Conservation (phyloP, 1,140 invertebrate species). For the Cydia pomonella region DNA sequence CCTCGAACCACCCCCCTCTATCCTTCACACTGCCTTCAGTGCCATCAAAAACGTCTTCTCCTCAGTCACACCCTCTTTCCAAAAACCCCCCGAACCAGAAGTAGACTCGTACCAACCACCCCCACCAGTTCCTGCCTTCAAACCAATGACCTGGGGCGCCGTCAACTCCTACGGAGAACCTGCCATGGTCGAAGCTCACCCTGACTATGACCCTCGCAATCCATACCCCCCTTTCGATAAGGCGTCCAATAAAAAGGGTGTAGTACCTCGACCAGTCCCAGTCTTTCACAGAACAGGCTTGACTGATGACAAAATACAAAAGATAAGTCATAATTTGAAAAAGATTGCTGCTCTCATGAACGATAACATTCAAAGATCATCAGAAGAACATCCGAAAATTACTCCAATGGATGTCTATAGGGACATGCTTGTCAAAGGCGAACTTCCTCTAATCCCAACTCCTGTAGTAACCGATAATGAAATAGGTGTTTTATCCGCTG, state of each 20-base stretch:
- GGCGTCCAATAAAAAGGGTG: slow-evolving; percentile 56
- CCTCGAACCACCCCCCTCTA: slow-evolving; percentile 66
- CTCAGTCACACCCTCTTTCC: slow-evolving; percentile 43
- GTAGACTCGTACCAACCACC: slow-evolving; percentile 45
- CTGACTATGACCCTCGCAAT: slow-evolving; percentile 61
- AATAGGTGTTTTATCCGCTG: slow-evolving; percentile 68
- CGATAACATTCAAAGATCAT: slow-evolving; percentile 60
- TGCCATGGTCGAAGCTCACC: slow-evolving; percentile 56
- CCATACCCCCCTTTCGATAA: slow-evolving; percentile 54
- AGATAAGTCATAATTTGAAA: slow-evolving; percentile 64
- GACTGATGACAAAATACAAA: slow-evolving; percentile 67
- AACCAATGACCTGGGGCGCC: slow-evolving; percentile 62
- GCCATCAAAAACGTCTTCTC: slow-evolving; percentile 68
- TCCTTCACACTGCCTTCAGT: slow-evolving; percentile 65
- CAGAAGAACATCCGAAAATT: slow-evolving; percentile 59
- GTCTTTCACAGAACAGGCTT: slow-evolving; percentile 49
- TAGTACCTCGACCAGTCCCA: slow-evolving; percentile 37
- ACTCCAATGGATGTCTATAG: slow-evolving; percentile 52
- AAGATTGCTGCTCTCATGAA: slow-evolving; percentile 61
- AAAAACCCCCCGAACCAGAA: slow-evolving; percentile 45
- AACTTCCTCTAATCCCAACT: slow-evolving; percentile 59
- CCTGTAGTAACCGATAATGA: slow-evolving; percentile 67
- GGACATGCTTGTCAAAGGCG: slow-evolving; percentile 59
- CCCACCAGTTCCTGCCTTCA: slow-evolving; percentile 59
- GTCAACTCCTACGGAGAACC: slow-evolving; percentile 71